Conservation (phyloP, 2,113 vertebrate species). For the Beaufortia kweichowensis region DNA sequence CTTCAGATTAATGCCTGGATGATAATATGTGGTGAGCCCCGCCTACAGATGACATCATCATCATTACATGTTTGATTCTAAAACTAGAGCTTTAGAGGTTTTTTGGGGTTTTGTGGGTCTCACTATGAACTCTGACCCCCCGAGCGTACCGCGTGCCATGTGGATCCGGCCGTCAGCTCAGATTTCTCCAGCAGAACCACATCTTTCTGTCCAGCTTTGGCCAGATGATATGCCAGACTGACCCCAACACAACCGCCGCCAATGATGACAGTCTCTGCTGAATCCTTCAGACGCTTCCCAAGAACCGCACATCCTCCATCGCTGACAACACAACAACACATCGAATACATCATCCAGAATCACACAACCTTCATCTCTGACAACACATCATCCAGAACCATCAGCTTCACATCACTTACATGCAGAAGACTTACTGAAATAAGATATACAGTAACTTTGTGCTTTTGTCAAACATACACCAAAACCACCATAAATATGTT, state of each 20-base stretch:
- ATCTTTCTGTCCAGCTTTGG: conserved; percentile 91
- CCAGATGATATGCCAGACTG: conserved; percentile 93
- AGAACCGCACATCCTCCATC: conserved; percentile 52
- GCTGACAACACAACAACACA: conserved; percentile 51
- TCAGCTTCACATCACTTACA: too few relatives aligned
- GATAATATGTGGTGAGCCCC: conserved; percentile 95
- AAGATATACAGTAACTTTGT: too few relatives aligned
- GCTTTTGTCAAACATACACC: too few relatives aligned
- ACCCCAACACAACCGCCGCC: conserved; percentile 93
- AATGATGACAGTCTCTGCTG: conserved; percentile 87
- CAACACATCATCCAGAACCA: too few relatives aligned
- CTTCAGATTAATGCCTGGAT: conserved; percentile 97
- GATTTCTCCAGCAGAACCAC: conserved; percentile 95
- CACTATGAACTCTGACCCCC: too few relatives aligned
- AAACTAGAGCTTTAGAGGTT: too few relatives aligned
- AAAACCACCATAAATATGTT: too few relatives aligned
- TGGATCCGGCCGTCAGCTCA: conserved; percentile 95
- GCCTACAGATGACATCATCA: conserved; percentile 74
- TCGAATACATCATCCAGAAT: too few relatives aligned
- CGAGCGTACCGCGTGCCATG: conserved; percentile 93
- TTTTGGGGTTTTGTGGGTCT: too few relatives aligned
- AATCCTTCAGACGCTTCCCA: conserved; percentile 83
- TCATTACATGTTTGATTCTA: too few relatives aligned
- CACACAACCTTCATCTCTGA: too few relatives aligned
- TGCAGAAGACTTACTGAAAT: too few relatives aligned